A percentile compares a stretch with the other conserved stretches of the same genome.
Evolutionary conservation across 2,797 vertebrate genomes (phyloP).

Genomic region (Bradypodion pumilum): DNA sequence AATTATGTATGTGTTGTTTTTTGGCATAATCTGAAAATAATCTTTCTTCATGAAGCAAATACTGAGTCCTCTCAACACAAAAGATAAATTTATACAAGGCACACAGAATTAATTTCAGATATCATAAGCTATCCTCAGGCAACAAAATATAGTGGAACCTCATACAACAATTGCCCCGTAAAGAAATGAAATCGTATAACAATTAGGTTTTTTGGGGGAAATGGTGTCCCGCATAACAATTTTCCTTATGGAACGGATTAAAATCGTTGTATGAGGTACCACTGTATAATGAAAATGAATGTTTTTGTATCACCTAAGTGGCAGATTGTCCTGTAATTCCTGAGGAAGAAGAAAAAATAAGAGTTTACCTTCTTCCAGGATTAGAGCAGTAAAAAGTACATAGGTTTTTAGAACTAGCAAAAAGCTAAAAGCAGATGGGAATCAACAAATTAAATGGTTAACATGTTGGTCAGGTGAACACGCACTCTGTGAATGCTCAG

Average conservation of each 20-base stretch:
- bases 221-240: no score
- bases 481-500: no score
- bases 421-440: not conserved
- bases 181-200: no score
- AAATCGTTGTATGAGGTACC: no score
- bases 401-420: slow-evolving; percentile 8
- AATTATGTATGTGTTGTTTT: not conserved
- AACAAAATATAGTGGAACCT: no score
- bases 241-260: no score
- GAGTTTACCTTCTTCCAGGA: not conserved
- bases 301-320: slow-evolving; percentile 34
- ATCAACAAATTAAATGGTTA: no score
- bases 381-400: not conserved
- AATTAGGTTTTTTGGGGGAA: no score
- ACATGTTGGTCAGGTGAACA: no score
- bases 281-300: not conserved
- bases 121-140: slow-evolving; percentile 54
- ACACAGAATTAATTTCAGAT: not conserved
- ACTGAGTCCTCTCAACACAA: not conserved
- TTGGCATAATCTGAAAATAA: not conserved
- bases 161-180: no score
- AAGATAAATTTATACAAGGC: slow-evolving; percentile 16
- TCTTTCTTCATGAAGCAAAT: not conserved
- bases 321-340: slow-evolving; percentile 1
- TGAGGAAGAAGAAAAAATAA: rapidly evolving